Conservation (phyloP, 2,113 vertebrate species). For the Serinus canaria region DNA sequence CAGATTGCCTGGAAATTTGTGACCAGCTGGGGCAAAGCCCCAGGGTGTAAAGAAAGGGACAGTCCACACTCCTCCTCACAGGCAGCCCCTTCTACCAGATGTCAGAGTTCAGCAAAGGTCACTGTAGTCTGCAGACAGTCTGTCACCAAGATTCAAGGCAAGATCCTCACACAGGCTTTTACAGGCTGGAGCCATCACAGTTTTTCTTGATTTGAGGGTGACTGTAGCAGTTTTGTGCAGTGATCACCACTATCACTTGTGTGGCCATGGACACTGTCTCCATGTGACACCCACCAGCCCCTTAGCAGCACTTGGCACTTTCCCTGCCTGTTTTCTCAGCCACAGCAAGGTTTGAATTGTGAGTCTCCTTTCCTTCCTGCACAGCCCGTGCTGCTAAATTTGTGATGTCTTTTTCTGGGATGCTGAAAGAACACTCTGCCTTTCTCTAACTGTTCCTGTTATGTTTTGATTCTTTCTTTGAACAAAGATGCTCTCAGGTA, state of each 20-base stretch:
- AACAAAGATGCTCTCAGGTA: not conserved
- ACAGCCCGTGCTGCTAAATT: not conserved
- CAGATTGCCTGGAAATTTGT: not conserved
- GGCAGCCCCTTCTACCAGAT: not conserved
- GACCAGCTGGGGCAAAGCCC: not conserved
- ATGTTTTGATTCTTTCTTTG: not conserved
- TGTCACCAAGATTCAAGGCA: not conserved
- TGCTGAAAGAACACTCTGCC: not conserved
- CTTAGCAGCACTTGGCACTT: not conserved
- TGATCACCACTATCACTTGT: not conserved
- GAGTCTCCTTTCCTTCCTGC: not conserved
- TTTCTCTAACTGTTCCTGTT: not conserved
- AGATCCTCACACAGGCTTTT: not conserved
- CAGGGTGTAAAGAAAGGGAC: not conserved
- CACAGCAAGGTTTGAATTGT: not conserved
- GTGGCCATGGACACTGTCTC: not conserved
- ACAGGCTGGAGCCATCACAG: not conserved
- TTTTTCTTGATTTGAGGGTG: not conserved
- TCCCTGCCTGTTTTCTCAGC: not conserved
- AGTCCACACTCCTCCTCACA: not conserved
- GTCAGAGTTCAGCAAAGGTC: not conserved
- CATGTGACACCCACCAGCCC: not conserved
- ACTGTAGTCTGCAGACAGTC: not conserved
- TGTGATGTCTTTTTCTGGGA: conserved; percentile 23
- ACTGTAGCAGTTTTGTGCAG: not conserved